Evolutionary conservation across 2,888 invertebrate species (phyloP).

Genomic region (Junonia oenone): DNA sequence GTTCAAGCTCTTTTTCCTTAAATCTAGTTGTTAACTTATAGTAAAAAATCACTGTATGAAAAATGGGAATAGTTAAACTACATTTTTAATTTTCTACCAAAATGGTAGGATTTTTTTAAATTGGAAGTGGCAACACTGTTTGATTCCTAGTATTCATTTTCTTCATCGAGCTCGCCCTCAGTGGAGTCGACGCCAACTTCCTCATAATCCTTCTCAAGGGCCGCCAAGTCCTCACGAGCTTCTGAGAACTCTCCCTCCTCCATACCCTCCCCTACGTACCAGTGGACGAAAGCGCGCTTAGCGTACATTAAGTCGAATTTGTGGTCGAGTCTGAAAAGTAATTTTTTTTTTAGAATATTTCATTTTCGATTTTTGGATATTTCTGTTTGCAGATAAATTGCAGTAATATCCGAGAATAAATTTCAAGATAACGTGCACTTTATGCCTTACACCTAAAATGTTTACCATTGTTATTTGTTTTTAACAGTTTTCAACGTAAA

Average conservation of each 20-base stretch:
- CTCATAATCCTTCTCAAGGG: slow-evolving; percentile 89
- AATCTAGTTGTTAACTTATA: too few species aligned
- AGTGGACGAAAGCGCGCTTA: slow-evolving; percentile 97
- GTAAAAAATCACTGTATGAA: slow-evolving; percentile 17
- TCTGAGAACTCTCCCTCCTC: slow-evolving; percentile 93
- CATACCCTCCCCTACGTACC: slow-evolving; percentile 95
- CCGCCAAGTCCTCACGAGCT: slow-evolving; percentile 91
- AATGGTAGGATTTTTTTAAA: slow-evolving; percentile 16
- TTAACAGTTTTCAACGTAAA: too few species aligned
- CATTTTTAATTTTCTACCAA: slow-evolving; percentile 13
- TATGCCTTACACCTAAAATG: too few species aligned
- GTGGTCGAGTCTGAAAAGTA: slow-evolving; percentile 86
- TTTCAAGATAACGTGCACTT: too few species aligned
- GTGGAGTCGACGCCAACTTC: slow-evolving; percentile 88
- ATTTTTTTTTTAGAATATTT: not conserved
- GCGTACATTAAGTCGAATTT: slow-evolving; percentile 98
- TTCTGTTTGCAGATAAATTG: not conserved
- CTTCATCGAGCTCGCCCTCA: slow-evolving; percentile 84
- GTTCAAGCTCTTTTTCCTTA: too few species aligned
- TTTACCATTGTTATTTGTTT: too few species aligned
- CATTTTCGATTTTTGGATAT: not conserved
- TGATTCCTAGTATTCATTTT: slow-evolving; percentile 80
- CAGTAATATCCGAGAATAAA: too few species aligned
- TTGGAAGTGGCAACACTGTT: slow-evolving; percentile 29
- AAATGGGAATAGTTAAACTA: slow-evolving; percentile 3